Evolutionary conservation across 2,888 invertebrate genomes (phyloP).

Genomic region (Priocnemis perturbator): DNA sequence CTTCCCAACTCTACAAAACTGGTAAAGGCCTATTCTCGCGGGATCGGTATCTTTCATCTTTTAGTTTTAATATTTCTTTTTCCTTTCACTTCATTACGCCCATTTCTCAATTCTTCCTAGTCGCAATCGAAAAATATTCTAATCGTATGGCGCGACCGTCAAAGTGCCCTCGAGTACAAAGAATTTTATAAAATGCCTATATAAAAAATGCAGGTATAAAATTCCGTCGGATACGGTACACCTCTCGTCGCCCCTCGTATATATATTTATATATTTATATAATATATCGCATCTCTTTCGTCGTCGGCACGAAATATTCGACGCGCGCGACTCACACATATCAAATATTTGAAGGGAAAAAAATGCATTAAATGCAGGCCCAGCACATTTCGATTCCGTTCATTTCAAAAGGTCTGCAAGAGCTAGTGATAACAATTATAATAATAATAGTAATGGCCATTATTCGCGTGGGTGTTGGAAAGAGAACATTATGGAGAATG

Average conservation of each 20-base stretch:
- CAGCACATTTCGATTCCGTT: constrained; percentile 40
- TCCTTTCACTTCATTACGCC: constrained; percentile 19
- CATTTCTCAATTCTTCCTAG: constrained; percentile 16
- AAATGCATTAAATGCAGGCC: constrained; percentile 1
- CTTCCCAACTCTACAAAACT: constrained; percentile 13
- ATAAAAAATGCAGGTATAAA: constrained; percentile 48
- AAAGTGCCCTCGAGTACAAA: constrained; percentile 58
- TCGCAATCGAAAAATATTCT: constrained; percentile 19
- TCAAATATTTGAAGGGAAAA: neutral
- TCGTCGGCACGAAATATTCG: no score
- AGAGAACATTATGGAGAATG: neutral
- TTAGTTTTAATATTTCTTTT: no score
- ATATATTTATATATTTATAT: no score
- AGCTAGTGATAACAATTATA: constrained; percentile 7
- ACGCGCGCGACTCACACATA: no score
- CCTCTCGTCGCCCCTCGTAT: constrained; percentile 18
- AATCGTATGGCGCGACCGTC: constrained; percentile 4
- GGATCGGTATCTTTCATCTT: no score
- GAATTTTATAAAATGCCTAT: constrained; percentile 59
- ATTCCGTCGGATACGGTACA: constrained; percentile 24
- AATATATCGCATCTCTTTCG: no score
- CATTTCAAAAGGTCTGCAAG: constrained; percentile 61
- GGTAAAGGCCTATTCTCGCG: constrained; percentile 49
- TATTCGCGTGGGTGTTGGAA: constrained; percentile 11
- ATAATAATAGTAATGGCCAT: constrained; percentile 18